Evolutionary conservation across 1,140 invertebrate genomes (phyloP), one percentile per base, ranked within the genome.

Genomic region (Chionoecetes opilio): DNA sequence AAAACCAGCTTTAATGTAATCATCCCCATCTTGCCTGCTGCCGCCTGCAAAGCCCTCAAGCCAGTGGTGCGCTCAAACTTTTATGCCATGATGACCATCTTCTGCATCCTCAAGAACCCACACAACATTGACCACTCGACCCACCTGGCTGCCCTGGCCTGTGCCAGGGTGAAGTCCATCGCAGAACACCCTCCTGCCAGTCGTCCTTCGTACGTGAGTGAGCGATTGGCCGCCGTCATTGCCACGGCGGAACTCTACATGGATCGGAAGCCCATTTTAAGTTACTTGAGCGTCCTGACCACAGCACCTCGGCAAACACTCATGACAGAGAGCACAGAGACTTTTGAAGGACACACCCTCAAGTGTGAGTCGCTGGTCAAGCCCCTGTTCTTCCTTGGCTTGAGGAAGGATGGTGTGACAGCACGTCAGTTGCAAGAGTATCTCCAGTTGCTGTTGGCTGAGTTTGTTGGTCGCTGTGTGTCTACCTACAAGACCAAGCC

Each of bases 21-120:
- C 63, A 94, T 96, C 31, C 96, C 96, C 29, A 75, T 96, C 32
- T 75, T 96, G 11, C 90, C 94, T 46, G 92, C 85, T 26, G 35
- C 41, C 53, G 90, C 93, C 21, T 75, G 93, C 38, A 35, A 75
- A 37, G 82, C 53, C 29, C 41, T 96, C 63, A 92, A 94, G 34
- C 95, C 91, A 31, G 82, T 96, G 2, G 93, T 96, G 21, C 82
- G 85, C 5, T 92, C 94, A 17, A 96, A 95, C 87, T 63, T 95
- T 1, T 96, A 95, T 94, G 86, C 94, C 38, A 92, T 96, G 82
- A 37, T 94, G 31, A 37, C 96, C n/a, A 96, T 95, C 37, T 96
- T 96, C 89, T 95, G 96, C 82, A 92, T 96, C 9, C 88, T 96
- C 37, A 96, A 96, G 91, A 95, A 96, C 38, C 94, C 96, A 21